Base-by-base conservation (phyloP, 2,797 vertebrate genomes). In the Peromyscus melanophrys region DNA sequence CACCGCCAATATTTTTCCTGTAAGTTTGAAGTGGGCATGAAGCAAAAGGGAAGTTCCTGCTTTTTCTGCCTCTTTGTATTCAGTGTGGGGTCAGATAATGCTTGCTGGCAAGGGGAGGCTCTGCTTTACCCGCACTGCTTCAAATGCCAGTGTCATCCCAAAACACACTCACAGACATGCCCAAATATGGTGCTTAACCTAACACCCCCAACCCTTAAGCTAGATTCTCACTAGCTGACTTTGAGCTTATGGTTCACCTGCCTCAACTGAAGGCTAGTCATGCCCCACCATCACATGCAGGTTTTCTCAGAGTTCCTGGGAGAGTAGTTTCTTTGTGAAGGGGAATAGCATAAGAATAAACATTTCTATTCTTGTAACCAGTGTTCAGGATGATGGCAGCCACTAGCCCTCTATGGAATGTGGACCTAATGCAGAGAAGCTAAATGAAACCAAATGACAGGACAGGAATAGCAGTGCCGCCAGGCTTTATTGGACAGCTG, bases 301-400 rank as follows among this genome's bases (percentile, higher is more conserved):
- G 2, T 14, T 82, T 80, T 63, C 37, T 73, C 2, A 55, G 55
- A 27, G 29, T 89, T 88, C 49, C 6, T 52, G 46, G 31, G 59
- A 31, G 81, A 63, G 11, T 29, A 34, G 59, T 87, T 94, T 65
- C 92, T 95, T 83, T 87, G 63, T 85, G 67, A 95, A 17, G 40
- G 77, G 77, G 12, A 91, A 81, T 73, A 75, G 7, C 11, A 49
- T 21, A 40, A 31, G 49, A 78, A 83, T 75, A 90, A 90, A 61
- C 12, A 46, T 85, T 87, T 90, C 65, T 31, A 13, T 71, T 81
- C 89, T 88, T n/a, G 46, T 87, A 84, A 40, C 37, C 4, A 7
- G 29, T 77, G 43, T 94, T 81, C 75, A 89, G 75, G 67, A 40
- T 55, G 92, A 80, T 76, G 78, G 46, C 37, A 81, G 71, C 46